Percentiles rank a stretch among this genome's conserved stretches.
phyloP scores from a whole-genome alignment of 2,113 vertebrate genomes.

The Tetrao urogallus region DNA sequence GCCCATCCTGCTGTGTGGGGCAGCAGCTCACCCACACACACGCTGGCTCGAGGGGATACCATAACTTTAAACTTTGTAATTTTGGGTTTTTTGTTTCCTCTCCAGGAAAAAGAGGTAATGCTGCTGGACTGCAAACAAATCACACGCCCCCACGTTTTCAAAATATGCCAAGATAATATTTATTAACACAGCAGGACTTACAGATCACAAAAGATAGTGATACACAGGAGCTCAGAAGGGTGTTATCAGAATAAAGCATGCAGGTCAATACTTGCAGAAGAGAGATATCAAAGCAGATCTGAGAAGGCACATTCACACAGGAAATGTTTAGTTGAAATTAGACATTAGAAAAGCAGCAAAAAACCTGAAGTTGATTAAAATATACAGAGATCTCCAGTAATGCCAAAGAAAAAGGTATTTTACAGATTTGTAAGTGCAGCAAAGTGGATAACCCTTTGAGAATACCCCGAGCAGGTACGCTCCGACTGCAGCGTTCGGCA shows the following conservation, averaged over 20 bases:
- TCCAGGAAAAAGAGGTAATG: background rate
- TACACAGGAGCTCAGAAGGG: conserved; percentile 87
- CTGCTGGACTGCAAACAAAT: conserved; percentile 77
- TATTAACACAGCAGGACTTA: conserved; percentile 97
- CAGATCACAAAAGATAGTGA: conserved; percentile 92
- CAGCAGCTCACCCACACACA: background rate
- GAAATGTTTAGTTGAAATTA: conserved; percentile 83
- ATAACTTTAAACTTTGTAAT: conserved; percentile 60
- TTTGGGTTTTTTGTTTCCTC: background rate
- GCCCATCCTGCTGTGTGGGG: background rate
- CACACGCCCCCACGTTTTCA: conserved; percentile 90
- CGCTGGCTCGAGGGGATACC: conserved; percentile 19
- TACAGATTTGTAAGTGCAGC: conserved; percentile 72
- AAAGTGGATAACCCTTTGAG: conserved; percentile 83
- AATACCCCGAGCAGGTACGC: background rate
- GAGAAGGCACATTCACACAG: conserved; percentile 97
- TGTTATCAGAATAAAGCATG: conserved; percentile 79
- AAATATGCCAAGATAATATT: conserved; percentile 98
- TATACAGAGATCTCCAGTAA: conserved; percentile 84
- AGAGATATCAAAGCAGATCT: conserved; percentile 84
- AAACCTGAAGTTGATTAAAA: conserved; percentile 69
- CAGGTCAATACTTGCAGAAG: conserved; percentile 81
- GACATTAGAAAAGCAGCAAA: conserved; percentile 80
- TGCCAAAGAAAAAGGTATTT: conserved; percentile 79
- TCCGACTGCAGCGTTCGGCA: conserved; percentile 27